Evolutionary conservation across 2,113 vertebrate species (phyloP), one percentile per base, ranked within the genome.

Genomic region (Willisornis vidua): DNA sequence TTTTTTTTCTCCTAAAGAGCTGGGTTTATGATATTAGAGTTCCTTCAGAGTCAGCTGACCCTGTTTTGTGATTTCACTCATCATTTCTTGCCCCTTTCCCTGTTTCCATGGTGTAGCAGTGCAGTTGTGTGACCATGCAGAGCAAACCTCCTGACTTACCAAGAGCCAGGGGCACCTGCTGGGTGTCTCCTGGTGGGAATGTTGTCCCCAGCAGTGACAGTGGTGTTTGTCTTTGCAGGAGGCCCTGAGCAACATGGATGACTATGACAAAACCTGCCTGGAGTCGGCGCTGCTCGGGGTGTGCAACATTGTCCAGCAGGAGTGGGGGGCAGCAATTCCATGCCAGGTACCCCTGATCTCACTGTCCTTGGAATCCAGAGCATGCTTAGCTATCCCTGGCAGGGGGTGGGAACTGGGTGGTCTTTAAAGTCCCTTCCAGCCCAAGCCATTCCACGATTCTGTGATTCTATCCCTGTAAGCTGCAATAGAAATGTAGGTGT

Each of bases 221-320:
- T 49, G 10, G 39, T 54, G 10, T 80, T 97, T 97, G 31, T 97
- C 67, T 96, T 94, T 77, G 49, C 97, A 99, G 99, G 99, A 99
- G 95, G 98, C 99, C 74, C 96, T 99, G 24, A 98, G 98, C 96
- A 99, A 98, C 87, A 98, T 99, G 96, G 99, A 99, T 57, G 99
- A 99, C 92, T 99, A 99, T 96, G 99, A 99, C 98, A 99, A 99
- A 96, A 99, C 99, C 3, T 99, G 99, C 85, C 51, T 99, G 49
- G 99, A 99, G 94, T 96, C 98, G 1, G 99, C 99, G 1, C 97
- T 99, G 31, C 96, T 98, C 84, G 99, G 99, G 35, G 99, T 99
- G 76, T 99, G 98, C 97, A 99, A 98, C 31, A 98, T 99, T 14
- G 99, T 99, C 23, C 99, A 99, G 94, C 99, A 99, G 93, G 99